Base-by-base conservation (phyloP, 1,140 invertebrate genomes). In the Microplitis demolitor region DNA sequence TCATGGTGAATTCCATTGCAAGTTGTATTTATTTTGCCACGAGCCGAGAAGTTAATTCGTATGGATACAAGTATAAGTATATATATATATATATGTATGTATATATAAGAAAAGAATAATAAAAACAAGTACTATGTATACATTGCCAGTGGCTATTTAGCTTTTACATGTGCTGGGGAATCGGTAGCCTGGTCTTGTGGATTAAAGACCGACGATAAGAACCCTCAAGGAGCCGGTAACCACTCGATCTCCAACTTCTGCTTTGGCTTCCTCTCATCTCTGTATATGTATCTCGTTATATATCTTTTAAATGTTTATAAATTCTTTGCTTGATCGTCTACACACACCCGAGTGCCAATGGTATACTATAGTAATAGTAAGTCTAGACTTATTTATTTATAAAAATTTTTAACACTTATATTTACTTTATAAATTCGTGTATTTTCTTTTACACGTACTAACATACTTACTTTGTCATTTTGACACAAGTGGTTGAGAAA, bases 11-110 rank as follows among this genome's bases (percentile, higher is more conserved):
- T 66, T 66, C 63, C 63, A 14, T 24, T 9, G 56, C 39, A 61
- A 13, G 60, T 31, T 66, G 45, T 66, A 51, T 66, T 66, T 66
- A 66, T 66, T 66, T 66, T 66, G 63, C 63, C 63, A 66, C 63
- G 63, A 66, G 63, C 63, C 63, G 63, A 66, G 63, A 66, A 66
- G 63, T 66, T 66, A 51, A 66, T 66, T 66, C 63, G 63, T 45
- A 66, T 16, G 63, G 31, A 50, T 66, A 66, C 14, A 66, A 66
- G 45, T 14, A 61, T 24, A 33, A 31, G 4, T 9, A 24, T 56
- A 56, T 6, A 24, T 24, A 2, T 24, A 24, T 24, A 6, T 45
- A 45, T 45, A 45, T n/a, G n/a, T n/a, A 24, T 24, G 24, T 24
- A 24, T 24, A 6, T 45, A 45, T 45, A 45, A 45, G 39, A 45